Evolutionary conservation across 2,888 invertebrate species (phyloP), one percentile per base, ranked within the genome.

Genomic region (Caenorhabditis sp.): DNA sequence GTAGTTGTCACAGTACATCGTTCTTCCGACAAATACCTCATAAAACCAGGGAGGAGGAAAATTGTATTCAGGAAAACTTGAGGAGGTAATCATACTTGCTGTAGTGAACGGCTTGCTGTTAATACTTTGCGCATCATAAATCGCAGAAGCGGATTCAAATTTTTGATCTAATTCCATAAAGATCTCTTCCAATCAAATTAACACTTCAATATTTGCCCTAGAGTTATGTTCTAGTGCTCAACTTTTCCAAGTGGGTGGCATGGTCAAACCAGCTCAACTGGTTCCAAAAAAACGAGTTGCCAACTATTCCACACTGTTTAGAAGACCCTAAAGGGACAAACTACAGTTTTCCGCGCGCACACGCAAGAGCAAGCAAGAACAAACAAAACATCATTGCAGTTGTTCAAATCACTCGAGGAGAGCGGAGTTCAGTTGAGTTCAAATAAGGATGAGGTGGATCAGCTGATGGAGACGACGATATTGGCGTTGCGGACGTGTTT

Each of bases 401-500:
- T 82, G 54, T 82, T 86, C 69, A 41, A 76, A 24, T 47, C 74
- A 73, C 51, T 86, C 31, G 75, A 84, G 51, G 19, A 58, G 49
- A 41, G 63, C 16, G 85, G 86, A 41, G 74, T 84, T 49, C 59
- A 56, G 10, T 54, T 80, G 54, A 76, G 49, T 44, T 75, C 85
- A n/a, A 70, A 68, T 19, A 80, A 84, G 75, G 49, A 49, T 31
- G 76, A 80, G 24, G 58, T 85, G 0, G 86, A 86, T 74, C 54
- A 66, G 16, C 58, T 86, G 12, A 84, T 86, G 84, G 73, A 58
- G 16, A 59, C 63, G 2, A 74, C 83, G 3, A 77, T 84, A n/a
- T 22, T 85, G 16, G 68, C 73, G 4, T 38, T 86, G n/a, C 49
- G 85, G 51, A 81, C 75, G 12, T 83, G 85, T 54, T 35, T 86